A percentile compares a stretch with the other conserved stretches of the same genome.
These are phyloP conservation scores for Pseudomyrmex sp. DNA, from an alignment of 1,140 invertebrate species.

Conservation along the genomic window DNA sequence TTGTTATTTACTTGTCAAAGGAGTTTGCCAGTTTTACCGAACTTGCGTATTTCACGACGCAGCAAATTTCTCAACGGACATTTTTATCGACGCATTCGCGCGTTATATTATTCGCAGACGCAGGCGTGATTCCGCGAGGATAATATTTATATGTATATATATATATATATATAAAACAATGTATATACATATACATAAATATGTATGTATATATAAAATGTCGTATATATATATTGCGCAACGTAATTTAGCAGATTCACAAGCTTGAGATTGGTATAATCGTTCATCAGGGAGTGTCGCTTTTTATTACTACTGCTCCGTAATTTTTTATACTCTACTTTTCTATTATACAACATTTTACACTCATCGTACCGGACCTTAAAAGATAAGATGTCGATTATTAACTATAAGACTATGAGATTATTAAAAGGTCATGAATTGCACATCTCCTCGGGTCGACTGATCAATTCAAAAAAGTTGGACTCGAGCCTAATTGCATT, in stretches of 20 bases:
- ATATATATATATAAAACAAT: constrained; percentile 55
- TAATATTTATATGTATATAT: constrained; percentile 70
- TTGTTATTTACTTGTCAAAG: not conserved
- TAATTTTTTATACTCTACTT: constrained; percentile 80
- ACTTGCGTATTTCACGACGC: not conserved
- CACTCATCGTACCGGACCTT: constrained; percentile 77
- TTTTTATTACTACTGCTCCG: constrained; percentile 69
- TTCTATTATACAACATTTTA: constrained; percentile 85
- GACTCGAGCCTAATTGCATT: constrained; percentile 54
- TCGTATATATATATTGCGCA: constrained; percentile 79
- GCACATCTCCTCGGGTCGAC: constrained; percentile 67
- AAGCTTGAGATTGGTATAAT: constrained; percentile 84
- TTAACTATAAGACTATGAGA: constrained; percentile 79
- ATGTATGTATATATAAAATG: constrained; percentile 82
- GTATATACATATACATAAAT: constrained; percentile 68
- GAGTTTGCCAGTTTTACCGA: no score
- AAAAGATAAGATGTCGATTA: constrained; percentile 77
- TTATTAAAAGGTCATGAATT: constrained; percentile 85
- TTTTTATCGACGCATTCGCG: constrained; percentile 64
- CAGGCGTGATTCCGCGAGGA: constrained; percentile 71
- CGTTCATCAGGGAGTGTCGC: constrained; percentile 76
- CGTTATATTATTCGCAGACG: constrained; percentile 60
- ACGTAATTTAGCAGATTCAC: constrained; percentile 84
- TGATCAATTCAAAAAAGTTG: constrained; percentile 33
- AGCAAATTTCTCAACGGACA: constrained; percentile 30